Conservation (phyloP, 1,140 invertebrate genomes). For the Parasteatoda tepidariorum region DNA sequence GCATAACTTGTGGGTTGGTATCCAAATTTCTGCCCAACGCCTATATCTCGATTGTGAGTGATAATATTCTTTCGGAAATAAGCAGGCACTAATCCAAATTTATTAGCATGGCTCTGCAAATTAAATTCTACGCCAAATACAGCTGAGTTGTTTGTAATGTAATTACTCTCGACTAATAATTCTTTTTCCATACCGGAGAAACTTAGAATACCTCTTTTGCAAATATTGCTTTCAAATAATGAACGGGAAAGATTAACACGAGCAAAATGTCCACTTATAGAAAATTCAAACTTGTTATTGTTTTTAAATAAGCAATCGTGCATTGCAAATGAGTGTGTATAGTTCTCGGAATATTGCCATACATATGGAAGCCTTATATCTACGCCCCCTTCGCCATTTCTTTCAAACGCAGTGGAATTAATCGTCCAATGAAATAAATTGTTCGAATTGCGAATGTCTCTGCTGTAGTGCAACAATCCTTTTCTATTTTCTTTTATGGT, state of each 20-base stretch:
- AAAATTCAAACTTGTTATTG: slow-evolving; percentile 86
- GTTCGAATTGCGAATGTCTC: slow-evolving; percentile 85
- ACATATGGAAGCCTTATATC: slow-evolving; percentile 89
- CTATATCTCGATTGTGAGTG: slow-evolving; percentile 61
- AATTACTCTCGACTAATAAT: slow-evolving; percentile 79
- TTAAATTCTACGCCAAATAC: slow-evolving; percentile 89
- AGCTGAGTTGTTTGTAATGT: slow-evolving; percentile 84
- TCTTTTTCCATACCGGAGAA: slow-evolving; percentile 97
- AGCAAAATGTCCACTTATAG: slow-evolving; percentile 92
- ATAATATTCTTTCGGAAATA: slow-evolving; percentile 63
- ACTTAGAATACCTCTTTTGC: slow-evolving; percentile 83
- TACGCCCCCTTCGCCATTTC: slow-evolving; percentile 86
- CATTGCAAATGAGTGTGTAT: slow-evolving; percentile 88
- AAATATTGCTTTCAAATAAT: slow-evolving; percentile 86
- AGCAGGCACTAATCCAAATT: slow-evolving; percentile 73
- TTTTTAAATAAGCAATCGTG: slow-evolving; percentile 86
- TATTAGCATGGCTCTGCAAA: slow-evolving; percentile 92
- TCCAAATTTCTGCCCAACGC: slow-evolving; percentile 63
- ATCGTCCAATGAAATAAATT: slow-evolving; percentile 95
- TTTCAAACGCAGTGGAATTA: slow-evolving; percentile 83
- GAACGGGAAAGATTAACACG: slow-evolving; percentile 81
- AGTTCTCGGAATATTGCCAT: slow-evolving; percentile 95
- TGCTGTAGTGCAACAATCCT: slow-evolving; percentile 85
- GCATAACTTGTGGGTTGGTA: slow-evolving; percentile 80
- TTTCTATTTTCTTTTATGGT: slow-evolving; percentile 85